Evolutionary conservation across 2,888 invertebrate species (phyloP), one percentile per base, ranked within the genome.

Genomic region (Microdon myrmicae): DNA sequence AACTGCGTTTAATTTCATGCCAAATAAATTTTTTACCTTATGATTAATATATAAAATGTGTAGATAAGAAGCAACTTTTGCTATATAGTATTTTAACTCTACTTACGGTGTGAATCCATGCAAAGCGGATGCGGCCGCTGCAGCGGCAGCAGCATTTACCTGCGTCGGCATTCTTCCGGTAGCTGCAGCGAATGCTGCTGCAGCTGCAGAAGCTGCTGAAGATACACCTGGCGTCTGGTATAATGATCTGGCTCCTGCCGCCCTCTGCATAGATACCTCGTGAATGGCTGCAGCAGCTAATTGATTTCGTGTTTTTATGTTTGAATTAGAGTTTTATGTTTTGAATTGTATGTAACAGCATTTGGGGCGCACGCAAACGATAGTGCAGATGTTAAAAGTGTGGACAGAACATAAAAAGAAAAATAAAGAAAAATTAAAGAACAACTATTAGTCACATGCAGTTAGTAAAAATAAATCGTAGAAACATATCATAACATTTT

Each of bases 41-140:
- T 49, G 28, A 44, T 49, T 44, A n/a, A n/a, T n/a, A n/a, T n/a
- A n/a, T n/a, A n/a, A n/a, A n/a, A n/a, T n/a, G n/a, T n/a, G n/a
- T n/a, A n/a, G n/a, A n/a, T n/a, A 67, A 51, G 66, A 69, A 59
- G 68, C 68, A 69, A 68, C 68, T 70, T 69, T 70, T 74, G 72
- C 72, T 73, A 69, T 68, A 68, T 73, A 69, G 47, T 37, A 61
- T 34, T 28, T 48, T 31, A 19, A 59, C 39, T 78, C 79, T 87
- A 91, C 91, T 90, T 88, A 91, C 92, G 90, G 92, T 81, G 94
- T 88, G 83, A 92, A 94, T 78, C 93, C 92, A 85, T 92, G 92
- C 82, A 90, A 84, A 79, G 90, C 89, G 77, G 89, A 67, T 49
- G 88, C 87, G 60, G 89, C 87, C 70, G 87, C 90, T 72, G 90